Conservation (phyloP, 2,888 invertebrate genomes). For the Yponomeuta evonymella region DNA sequence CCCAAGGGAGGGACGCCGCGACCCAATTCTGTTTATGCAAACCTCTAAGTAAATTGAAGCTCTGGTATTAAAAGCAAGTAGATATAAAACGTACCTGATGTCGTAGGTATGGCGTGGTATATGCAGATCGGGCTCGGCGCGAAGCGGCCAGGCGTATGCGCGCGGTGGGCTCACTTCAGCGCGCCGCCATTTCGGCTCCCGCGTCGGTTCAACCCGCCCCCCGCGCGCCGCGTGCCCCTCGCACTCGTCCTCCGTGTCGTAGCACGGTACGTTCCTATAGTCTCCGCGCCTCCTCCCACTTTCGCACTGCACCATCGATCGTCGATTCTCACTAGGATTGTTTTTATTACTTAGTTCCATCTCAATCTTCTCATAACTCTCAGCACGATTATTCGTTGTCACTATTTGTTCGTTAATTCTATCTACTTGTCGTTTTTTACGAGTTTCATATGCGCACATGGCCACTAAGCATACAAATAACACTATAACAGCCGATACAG, state of each 20-base stretch:
- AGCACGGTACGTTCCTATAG: constrained; percentile 83
- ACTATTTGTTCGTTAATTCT: constrained; percentile 72
- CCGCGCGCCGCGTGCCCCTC: constrained; percentile 58
- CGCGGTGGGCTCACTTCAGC: constrained; percentile 62
- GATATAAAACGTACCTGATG: constrained; percentile 60
- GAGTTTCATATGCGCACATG: constrained; percentile 79
- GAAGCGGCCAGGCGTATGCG: background rate
- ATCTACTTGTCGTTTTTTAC: constrained; percentile 75
- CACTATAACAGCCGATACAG: constrained; percentile 81
- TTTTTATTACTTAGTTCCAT: constrained; percentile 76
- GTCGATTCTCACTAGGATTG: constrained; percentile 50
- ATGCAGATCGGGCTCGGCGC: constrained; percentile 76
- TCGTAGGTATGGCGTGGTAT: constrained; percentile 78
- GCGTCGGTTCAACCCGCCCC: constrained; percentile 42
- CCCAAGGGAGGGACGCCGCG: background rate
- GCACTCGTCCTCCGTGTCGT: constrained; percentile 80
- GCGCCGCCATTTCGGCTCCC: constrained; percentile 48
- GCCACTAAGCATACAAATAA: constrained; percentile 80
- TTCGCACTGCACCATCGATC: constrained; percentile 42
- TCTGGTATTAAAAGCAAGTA: background rate
- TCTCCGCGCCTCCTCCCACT: constrained; percentile 78
- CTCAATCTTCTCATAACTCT: constrained; percentile 88
- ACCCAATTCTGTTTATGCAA: constrained; percentile 3
- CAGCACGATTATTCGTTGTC: constrained; percentile 66
- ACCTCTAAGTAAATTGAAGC: background rate